Base-by-base conservation (phyloP, 2,113 vertebrate genomes). In the Entomyzon cyanotis region DNA sequence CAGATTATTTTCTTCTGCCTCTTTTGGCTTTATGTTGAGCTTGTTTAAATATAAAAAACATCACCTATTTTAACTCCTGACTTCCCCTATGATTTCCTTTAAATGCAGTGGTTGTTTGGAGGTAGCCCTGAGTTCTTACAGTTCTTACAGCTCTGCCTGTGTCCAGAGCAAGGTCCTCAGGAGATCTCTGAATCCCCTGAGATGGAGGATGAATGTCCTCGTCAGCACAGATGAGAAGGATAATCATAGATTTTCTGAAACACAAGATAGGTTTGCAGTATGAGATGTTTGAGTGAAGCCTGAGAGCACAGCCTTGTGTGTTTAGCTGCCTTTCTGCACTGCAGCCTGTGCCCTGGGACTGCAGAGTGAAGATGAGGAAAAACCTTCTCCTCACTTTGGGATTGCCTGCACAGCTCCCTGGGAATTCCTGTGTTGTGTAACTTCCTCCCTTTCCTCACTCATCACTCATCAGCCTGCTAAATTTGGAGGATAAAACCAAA, bases 201-300 rank as follows among this genome's bases (percentile, higher is more conserved):
- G 78, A 37, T 42, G 69, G 17, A 78, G 75, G 83, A 73, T 84
- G 87, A 87, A 30, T 93, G 78, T 93, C 78, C 74, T 92, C 56
- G 52, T 73, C 86, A 65, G 17, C 93, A 71, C 93, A 93, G 76
- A 94, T 92, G 74, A 73, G 90, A 71, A 74, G 94, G 93, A 84
- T 92, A 79, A 96, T 95, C 49, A 12, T 7, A 78, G 95, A 71
- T 94, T 90, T 82, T 86, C 84, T 81, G 90, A 46, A 93, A 81
- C 75, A 63, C 63, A 64, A 84, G 86, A 77, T 10, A 58, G 71
- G 52, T 92, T 35, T 95, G 12, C 39, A 42, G 37, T 68, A 31
- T 69, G 77, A 81, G 90, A 50, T 14, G 63, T 10, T 82, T 25
- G 86, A 87, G 87, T 15, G 65, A 37, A 79, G 73, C 78, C 84